Evolutionary conservation across 1,140 invertebrate genomes (phyloP), one percentile per base, ranked within the genome.

Genomic region (Tetraneura akinire): DNA sequence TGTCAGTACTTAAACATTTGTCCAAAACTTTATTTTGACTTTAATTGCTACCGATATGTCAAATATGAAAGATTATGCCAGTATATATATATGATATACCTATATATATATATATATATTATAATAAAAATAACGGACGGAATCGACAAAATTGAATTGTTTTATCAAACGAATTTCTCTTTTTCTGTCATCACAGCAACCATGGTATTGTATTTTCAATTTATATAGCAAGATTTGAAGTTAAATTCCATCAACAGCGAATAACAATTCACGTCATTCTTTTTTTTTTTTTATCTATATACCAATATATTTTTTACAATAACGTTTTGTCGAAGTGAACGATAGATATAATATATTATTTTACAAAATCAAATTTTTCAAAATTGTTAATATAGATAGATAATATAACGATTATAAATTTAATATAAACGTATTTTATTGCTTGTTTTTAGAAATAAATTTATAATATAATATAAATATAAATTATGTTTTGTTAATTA

Each of bases 41-140:
- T 64, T 64, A 64, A 64, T 64, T 64, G 62, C 32, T 8, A 29
- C 32, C 29, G 62, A 37, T n/a, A n/a, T 64, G 62, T 64, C 29
- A 42, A 18, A 37, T n/a, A n/a, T 8, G n/a, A n/a, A 21, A 37
- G n/a, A 42, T 8, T 64, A 9, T 64, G n/a, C n/a, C n/a, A n/a
- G 16, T 18, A n/a, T n/a, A n/a, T n/a, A n/a, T n/a, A n/a, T n/a
- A n/a, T n/a, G n/a, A n/a, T n/a, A n/a, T n/a, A n/a, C n/a, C n/a
- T n/a, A n/a, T n/a, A n/a, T n/a, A n/a, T n/a, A n/a, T n/a, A n/a
- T n/a, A n/a, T n/a, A n/a, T n/a, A n/a, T n/a, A n/a, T n/a, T n/a
- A n/a, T n/a, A n/a, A n/a, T n/a, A n/a, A n/a, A n/a, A n/a, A n/a
- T n/a, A n/a, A 32, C 11, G 18, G 18, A 13, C 10, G 29, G 10